Base-by-base conservation (phyloP, 1,140 invertebrate genomes). In the Dolichoris vasculosae region DNA sequence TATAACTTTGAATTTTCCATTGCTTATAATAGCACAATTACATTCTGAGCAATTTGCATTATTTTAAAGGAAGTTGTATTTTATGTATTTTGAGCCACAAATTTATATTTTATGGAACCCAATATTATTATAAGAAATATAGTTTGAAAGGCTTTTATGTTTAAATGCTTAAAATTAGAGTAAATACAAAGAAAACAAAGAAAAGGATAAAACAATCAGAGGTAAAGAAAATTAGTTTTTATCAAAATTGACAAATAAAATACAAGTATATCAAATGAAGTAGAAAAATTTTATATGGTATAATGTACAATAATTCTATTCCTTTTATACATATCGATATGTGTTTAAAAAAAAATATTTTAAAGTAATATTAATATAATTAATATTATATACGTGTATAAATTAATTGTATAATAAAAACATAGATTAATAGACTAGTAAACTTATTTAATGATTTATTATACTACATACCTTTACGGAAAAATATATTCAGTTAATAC, bases 41-140 rank as follows among this genome's bases (percentile, higher is more conserved):
- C 2, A 32, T 35, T 15, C n/a, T 23, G 1, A 20, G 30, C 77
- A 83, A 83, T 83, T 51, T n/a, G 64, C 51, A 67, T 64, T 83
- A 59, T 75, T 55, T n/a, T 35, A 8, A 76, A 69, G 15, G 20
- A 63, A n/a, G 6, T n/a, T 20, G 26, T 46, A n/a, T 75, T 75
- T 40, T 6, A 46, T 13, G 11, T 71, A 71, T 20, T 40, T 40
- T 30, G 9, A 4, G 8, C 3, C 38, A 23, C 32, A 30, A 69
- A 83, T 83, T 83, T 83, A 40, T 38, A 83, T 67, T 83, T 83
- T 77, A 46, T 43, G 15, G 23, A 64, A 77, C 55, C 30, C 51
- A 3, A 75, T 59, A 13, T 71, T 71, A 71, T 71, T 40, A 32
- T 1, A 32, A 35, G 59, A 63, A 63, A 3, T 69, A 20, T 32